Base-by-base conservation (phyloP, 1,140 invertebrate species). In the Drosophila repleta region DNA sequence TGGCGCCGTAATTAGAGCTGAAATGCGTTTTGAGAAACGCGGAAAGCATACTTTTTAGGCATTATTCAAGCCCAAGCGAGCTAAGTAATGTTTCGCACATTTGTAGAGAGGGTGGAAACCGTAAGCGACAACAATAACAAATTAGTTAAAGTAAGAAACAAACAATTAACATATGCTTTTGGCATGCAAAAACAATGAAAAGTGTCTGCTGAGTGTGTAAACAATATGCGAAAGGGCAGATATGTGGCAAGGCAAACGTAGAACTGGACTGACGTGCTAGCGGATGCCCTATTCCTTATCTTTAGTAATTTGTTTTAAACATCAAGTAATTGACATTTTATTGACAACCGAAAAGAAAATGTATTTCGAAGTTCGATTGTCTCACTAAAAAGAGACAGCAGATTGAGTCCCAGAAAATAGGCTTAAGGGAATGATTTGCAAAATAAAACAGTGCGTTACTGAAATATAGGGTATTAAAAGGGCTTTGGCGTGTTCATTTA, bases 111-210 rank as follows among this genome's bases (percentile, higher is more conserved):
- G 32, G 32, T 35, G 32, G 10, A 35, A 43, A 60, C 20, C 32
- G 26, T 45, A 62, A 48, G 43, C 13, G 39, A 43, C 21, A 56
- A 62, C 53, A 56, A 52, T 26, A 64, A 73, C 35, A 71, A 71
- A 61, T 74, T 69, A 70, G 70, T 56, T 26, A 46, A 61, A 35
- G 64, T 69, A 73, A 62, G 69, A 51, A 62, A 11, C 45, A 58
- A 69, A 76, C 63, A 76, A 68, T 66, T 66, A 37, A 21, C 41
- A 61, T 53, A 65, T 58, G 64, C n/a, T 39, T 32, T 24, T 52
- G 32, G 18, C 46, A 48, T 49, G 20, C n/a, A 35, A 55, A 70
- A 61, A 65, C 26, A 49, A 41, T 48, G 51, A 48, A 74, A 55
- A 62, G 53, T 64, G 29, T 24, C 41, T 29, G 20, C 26, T 11